Base-by-base conservation (phyloP, 2,113 vertebrate genomes). In the Strigops habroptila region DNA sequence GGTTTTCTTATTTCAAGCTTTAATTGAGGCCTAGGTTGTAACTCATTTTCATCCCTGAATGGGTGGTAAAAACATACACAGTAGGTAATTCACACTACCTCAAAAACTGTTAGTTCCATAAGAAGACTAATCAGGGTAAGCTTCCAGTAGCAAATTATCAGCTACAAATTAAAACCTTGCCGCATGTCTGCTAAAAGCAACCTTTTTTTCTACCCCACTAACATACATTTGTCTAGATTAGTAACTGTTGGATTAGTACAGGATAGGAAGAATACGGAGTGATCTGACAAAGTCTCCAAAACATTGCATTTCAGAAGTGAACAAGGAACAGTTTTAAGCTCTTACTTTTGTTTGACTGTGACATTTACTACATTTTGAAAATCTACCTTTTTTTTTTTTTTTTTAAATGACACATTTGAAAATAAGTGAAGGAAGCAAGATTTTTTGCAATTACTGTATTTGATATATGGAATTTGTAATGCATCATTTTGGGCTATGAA, bases 1-100 rank as follows among this genome's bases (percentile, higher is more conserved):
- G 97, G 95, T 97, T 97, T 97, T 97, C 98, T 97, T 98, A 96
- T 98, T 96, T 97, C 92, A 74, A 90, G 97, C 95, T 98, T 98
- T 98, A 98, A 98, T 98, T 98, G 98, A 98, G 97, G 97, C 96
- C 94, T 95, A 96, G 98, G 98, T 97, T 97, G 96, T 98, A 98
- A 98, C 98, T 98, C 98, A 98, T 99, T 98, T 99, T 98, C 98
- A 97, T 98, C 97, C 98, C 98, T 98, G 98, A 98, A 98, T 97
- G 98, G 98, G 98, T 98, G 98, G 98, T 98, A 98, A 98, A 99
- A 99, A 99, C 98, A 99, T 98, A 98, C 99, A 98, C 99, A 99
- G 99, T 98, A 98, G 99, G 99, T 99, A 99, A 99, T 99, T 99
- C 98, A 98, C 98, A 98, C 98, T 97, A 99, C 98, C 98, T 99